phyloP scores from a whole-genome alignment of 2,113 vertebrate species.

The Dasyprocta punctata region DNA sequence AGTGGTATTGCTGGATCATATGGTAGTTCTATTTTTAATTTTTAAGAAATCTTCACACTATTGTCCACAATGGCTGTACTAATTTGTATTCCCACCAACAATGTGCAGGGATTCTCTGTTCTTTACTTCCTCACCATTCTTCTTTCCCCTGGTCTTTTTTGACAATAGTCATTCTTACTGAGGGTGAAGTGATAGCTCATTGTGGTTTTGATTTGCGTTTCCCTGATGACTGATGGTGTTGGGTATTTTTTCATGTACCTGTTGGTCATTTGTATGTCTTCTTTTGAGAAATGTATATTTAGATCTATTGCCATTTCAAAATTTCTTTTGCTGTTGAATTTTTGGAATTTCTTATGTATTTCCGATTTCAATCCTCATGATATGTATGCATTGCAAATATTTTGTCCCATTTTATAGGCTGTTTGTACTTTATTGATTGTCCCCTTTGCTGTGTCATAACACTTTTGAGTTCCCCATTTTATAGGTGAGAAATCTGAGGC shows the following conservation, averaged over 20 bases:
- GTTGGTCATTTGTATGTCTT: too few relatives aligned
- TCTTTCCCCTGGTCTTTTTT: not conserved
- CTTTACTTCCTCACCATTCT: not conserved
- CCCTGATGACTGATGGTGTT: not conserved
- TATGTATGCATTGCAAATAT: not conserved
- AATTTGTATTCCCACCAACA: not conserved
- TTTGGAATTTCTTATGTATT: not conserved
- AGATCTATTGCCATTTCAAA: not conserved
- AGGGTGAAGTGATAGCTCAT: not conserved
- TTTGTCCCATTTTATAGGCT: not conserved
- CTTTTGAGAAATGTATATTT: not conserved
- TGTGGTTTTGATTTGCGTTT: not conserved
- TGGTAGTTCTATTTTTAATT: not conserved
- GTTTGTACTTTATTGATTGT: not conserved
- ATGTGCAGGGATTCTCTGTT: not conserved
- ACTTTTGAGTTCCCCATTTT: slow-evolving; percentile 22
- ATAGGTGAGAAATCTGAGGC: slow-evolving; percentile 3
- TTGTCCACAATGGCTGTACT: not conserved
- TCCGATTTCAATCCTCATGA: not conserved
- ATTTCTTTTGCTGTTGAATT: not conserved
- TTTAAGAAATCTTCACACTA: not conserved
- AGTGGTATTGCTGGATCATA: not conserved
- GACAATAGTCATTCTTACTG: not conserved
- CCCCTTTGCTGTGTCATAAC: not conserved
- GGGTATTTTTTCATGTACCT: not conserved